Percentiles rank a stretch among this genome's conserved stretches.
Evolutionary conservation across 1,140 invertebrate genomes (phyloP).

Genomic region (Drosophila sechellia): DNA sequence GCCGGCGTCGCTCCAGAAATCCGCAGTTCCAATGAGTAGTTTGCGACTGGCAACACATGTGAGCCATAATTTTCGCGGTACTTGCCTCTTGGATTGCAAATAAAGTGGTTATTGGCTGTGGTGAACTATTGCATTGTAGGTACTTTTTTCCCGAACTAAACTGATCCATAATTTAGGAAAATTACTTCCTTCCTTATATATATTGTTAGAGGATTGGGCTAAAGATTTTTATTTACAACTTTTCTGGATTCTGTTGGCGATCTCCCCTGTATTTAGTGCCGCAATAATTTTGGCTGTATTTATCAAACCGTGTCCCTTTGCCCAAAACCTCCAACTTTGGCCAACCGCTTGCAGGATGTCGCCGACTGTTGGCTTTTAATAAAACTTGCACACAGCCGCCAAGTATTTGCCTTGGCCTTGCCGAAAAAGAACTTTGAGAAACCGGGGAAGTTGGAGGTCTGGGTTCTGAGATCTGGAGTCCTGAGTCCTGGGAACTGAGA

Average conservation of each 20-base stretch:
- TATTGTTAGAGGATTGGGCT: too few relatives aligned
- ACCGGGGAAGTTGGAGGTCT: neutral
- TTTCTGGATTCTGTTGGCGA: too few relatives aligned
- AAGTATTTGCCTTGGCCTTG: constrained; percentile 61
- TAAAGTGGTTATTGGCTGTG: constrained; percentile 27
- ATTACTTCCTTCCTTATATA: too few relatives aligned
- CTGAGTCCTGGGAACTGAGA: neutral
- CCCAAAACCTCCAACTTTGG: constrained; percentile 18
- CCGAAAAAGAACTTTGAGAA: constrained; percentile 28
- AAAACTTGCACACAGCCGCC: constrained; percentile 69
- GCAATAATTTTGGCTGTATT: constrained; percentile 70
- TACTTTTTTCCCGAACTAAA: neutral
- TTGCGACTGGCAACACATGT: constrained; percentile 69
- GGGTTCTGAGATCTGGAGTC: neutral
- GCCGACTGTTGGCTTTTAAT: constrained; percentile 77
- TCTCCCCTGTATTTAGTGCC: constrained; percentile 7
- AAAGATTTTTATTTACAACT: too few relatives aligned
- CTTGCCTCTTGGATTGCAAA: constrained; percentile 43
- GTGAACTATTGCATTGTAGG: neutral
- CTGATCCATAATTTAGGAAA: neutral
- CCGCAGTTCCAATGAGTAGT: constrained; percentile 49
- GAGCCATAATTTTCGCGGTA: constrained; percentile 64
- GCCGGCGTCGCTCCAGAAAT: constrained; percentile 34
- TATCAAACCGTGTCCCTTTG: constrained; percentile 53
- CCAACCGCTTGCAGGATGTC: constrained; percentile 56